Percentiles rank a stretch among this genome's conserved stretches.
Conservation (phyloP, 2,888 invertebrate genomes). For the Lordiphosa andalusiaca region DNA sequence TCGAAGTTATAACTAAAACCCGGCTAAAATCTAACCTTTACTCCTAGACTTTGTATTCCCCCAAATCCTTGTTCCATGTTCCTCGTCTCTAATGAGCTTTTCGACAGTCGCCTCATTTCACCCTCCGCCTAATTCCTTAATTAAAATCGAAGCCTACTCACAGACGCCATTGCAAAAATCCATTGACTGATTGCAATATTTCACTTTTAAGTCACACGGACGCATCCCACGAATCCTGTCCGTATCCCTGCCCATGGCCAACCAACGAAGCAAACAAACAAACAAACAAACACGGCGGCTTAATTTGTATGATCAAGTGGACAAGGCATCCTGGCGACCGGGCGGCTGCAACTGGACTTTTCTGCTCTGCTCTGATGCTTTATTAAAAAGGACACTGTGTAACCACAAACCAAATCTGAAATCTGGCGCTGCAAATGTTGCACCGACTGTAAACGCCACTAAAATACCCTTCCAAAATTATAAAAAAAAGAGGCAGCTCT, state of each 20-base stretch:
- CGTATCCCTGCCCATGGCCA: conserved; percentile 1
- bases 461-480: no score
- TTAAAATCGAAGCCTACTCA: conserved; percentile 70
- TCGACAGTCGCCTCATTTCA: conserved; percentile 44
- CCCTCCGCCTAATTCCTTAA: conserved; percentile 67
- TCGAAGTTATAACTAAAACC: no score
- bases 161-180: conserved; percentile 44
- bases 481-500: no score
- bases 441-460: conserved; percentile 13
- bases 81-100: conserved; percentile 60
- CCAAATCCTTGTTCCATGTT: neutral
- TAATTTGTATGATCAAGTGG: conserved; percentile 66
- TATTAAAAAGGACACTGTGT: conserved; percentile 63
- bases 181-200: conserved; percentile 75
- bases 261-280: conserved; percentile 27
- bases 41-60: no score
- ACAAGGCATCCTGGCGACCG: conserved; percentile 16
- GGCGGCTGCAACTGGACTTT: conserved; percentile 15
- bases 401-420: conserved; percentile 28
- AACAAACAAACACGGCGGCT: conserved; percentile 56
- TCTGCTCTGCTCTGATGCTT: conserved; percentile 34
- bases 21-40: no score
- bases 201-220: conserved; percentile 67
- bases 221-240: conserved; percentile 6
- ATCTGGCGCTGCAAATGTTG: conserved; percentile 59